Percentiles rank a stretch among this genome's conserved stretches.
Evolutionary conservation across 2,888 invertebrate species (phyloP).

Genomic region (Drosophila prostipennis): DNA sequence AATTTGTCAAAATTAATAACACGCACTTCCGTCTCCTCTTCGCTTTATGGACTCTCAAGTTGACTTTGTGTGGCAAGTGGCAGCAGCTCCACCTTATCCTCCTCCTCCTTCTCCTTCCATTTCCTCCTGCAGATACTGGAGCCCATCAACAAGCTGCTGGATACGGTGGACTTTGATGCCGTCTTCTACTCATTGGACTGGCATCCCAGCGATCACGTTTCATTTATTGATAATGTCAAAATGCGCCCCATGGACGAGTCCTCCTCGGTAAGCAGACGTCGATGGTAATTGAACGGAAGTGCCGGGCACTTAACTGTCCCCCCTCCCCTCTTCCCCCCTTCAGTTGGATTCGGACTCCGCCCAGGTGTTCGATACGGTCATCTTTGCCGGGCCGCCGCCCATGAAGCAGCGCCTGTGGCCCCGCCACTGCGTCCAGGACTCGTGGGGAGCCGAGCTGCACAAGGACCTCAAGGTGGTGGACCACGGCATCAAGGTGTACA

Average conservation of each 20-base stretch:
- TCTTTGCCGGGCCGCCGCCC: slow-evolving; percentile 93
- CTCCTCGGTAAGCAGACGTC: slow-evolving; percentile 86
- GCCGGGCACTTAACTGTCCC: slow-evolving; percentile 9
- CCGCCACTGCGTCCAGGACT: slow-evolving; percentile 96
- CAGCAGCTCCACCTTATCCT: slow-evolving; percentile 32
- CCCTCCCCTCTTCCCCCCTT: neutral
- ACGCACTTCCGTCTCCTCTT: slow-evolving; percentile 73
- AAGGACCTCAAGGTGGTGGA: slow-evolving; percentile 93
- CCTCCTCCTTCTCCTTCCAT: slow-evolving; percentile 16
- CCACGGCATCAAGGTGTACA: slow-evolving; percentile 92
- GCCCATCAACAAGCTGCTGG: slow-evolving; percentile 94
- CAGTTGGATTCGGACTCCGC: slow-evolving; percentile 90
- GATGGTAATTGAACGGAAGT: slow-evolving; percentile 22
- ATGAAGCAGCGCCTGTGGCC: slow-evolving; percentile 97
- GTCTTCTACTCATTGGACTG: slow-evolving; percentile 98
- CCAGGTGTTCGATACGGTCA: slow-evolving; percentile 95
- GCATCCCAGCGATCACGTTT: slow-evolving; percentile 94
- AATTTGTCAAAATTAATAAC: slow-evolving; percentile 82
- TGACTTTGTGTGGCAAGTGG: slow-evolving; percentile 36
- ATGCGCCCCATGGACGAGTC: slow-evolving; percentile 90
- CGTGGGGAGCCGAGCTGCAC: slow-evolving; percentile 97
- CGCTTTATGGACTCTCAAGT: slow-evolving; percentile 66
- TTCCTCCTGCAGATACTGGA: slow-evolving; percentile 89
- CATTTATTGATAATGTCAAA: slow-evolving; percentile 96
- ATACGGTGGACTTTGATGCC: slow-evolving; percentile 92